Percentiles rank a stretch among this genome's conserved stretches.
Evolutionary conservation across 2,797 vertebrate species (phyloP).

Genomic region (Erithacus rubecula): DNA sequence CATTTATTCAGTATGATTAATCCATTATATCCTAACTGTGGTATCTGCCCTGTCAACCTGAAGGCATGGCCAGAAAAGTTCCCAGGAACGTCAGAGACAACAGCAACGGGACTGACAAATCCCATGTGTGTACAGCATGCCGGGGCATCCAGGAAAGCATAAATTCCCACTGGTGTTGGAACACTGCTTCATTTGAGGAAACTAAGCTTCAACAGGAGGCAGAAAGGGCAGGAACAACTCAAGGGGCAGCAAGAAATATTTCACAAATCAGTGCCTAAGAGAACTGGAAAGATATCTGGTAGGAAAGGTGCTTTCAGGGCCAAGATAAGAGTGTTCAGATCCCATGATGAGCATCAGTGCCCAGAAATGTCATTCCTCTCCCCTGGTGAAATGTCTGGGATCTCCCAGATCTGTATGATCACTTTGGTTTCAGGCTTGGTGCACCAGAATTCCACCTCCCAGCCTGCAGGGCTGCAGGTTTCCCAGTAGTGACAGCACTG

Average conservation of each 20-base stretch:
- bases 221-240: background rate
- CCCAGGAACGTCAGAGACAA: background rate
- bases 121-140: rapidly evolving
- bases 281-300: background rate
- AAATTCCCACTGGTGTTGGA: background rate
- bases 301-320: background rate
- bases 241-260: background rate
- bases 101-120: background rate
- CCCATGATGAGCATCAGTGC: background rate
- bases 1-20: constrained; percentile 34
- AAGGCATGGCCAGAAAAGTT: background rate
- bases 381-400: background rate
- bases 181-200: background rate
- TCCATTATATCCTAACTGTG: background rate
- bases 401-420: background rate
- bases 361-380: background rate
- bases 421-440: background rate
- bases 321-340: background rate
- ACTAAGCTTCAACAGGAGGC: background rate
- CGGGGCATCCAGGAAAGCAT: background rate
- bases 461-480: background rate
- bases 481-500: background rate
- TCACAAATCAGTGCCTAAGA: background rate
- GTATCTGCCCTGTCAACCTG: background rate
- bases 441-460: background rate